Evolutionary conservation across 2,797 vertebrate genomes (phyloP).

Genomic region (Phataginus tricuspis): DNA sequence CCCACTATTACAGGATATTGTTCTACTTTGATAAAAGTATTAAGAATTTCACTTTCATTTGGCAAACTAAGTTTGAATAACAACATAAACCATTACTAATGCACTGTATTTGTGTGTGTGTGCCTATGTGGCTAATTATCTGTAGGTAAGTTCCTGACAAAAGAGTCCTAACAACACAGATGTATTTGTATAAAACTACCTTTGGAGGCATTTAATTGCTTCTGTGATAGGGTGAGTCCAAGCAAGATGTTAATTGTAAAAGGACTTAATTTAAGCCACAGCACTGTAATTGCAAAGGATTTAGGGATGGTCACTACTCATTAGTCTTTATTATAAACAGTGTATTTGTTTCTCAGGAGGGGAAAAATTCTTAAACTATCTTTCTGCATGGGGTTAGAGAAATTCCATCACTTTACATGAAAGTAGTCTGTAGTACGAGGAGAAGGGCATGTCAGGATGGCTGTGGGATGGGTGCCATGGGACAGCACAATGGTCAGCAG

Average conservation of each 20-base stretch:
- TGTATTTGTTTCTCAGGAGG: not conserved
- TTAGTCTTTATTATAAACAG: conserved; percentile 20
- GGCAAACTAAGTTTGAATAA: not conserved
- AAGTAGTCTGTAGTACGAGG: not conserved
- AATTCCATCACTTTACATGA: not conserved
- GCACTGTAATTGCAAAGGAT: not conserved
- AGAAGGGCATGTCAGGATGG: too few relatives aligned
- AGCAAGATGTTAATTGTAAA: not conserved
- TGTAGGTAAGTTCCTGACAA: not conserved
- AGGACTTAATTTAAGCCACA: conserved; percentile 42
- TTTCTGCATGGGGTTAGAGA: not conserved
- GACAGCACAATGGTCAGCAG: not conserved
- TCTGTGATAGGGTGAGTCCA: not conserved
- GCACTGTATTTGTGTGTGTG: not conserved
- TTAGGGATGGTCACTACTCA: not conserved
- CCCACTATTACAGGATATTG: not conserved
- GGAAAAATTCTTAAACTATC: not conserved
- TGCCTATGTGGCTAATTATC: not conserved
- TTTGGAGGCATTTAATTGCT: not conserved
- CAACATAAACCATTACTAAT: not conserved
- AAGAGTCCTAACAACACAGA: not conserved
- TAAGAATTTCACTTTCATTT: not conserved
- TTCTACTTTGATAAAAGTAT: not conserved
- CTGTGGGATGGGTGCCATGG: accelerated
- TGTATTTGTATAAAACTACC: not conserved